phyloP scores from a whole-genome alignment of 2,797 vertebrate species.

The Mallotus villosus region DNA sequence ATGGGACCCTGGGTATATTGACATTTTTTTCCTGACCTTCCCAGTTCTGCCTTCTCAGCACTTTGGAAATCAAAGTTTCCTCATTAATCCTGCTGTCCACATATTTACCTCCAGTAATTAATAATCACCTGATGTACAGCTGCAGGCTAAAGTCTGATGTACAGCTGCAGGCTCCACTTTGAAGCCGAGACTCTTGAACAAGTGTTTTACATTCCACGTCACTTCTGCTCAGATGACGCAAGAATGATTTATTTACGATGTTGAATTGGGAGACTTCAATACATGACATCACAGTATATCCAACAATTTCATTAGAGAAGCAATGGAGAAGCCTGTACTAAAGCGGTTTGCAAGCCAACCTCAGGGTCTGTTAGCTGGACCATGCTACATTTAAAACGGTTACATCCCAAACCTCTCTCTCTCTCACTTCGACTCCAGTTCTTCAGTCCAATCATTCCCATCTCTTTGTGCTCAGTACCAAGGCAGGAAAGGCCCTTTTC shows the following conservation, averaged over 20 bases:
- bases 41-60: slow-evolving; percentile 69
- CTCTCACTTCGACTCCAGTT: background rate
- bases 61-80: slow-evolving; percentile 64
- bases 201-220: no score
- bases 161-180: slow-evolving; percentile 19
- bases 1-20: slow-evolving; percentile 22
- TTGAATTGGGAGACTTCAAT: background rate
- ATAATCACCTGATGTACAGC: slow-evolving; percentile 53
- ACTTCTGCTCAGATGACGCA: no score
- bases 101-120: slow-evolving; percentile 76
- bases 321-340: background rate
- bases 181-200: no score
- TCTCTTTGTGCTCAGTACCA: slow-evolving; percentile 19
- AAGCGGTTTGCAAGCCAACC: background rate
- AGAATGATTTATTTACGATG: no score
- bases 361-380: no score
- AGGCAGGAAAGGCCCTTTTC: slow-evolving; percentile 11
- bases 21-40: slow-evolving; percentile 49
- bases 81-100: slow-evolving; percentile 66
- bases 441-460: slow-evolving; percentile 16
- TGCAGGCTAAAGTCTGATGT: slow-evolving; percentile 5
- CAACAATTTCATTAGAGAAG: background rate
- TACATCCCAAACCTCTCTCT: background rate
- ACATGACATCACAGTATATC: background rate
- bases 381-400: background rate